These are phyloP conservation scores for Drosophila trapezifrons DNA, from an alignment of 1,140 invertebrate genomes.

Conservation along the genomic window DNA sequence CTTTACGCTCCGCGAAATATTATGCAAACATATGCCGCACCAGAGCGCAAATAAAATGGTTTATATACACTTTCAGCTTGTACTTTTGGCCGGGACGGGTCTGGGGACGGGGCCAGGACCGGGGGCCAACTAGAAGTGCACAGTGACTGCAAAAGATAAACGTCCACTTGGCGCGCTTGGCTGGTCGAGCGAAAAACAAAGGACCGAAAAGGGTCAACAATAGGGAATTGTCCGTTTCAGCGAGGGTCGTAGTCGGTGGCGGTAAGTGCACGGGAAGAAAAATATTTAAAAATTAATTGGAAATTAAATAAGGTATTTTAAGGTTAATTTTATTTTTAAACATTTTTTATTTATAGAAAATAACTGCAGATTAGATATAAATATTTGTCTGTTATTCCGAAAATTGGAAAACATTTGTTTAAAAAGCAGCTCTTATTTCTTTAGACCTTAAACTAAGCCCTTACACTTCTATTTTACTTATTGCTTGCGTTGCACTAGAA, in stretches of 20 bases:
- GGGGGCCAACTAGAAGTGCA: slow-evolving; percentile 44
- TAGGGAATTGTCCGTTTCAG: slow-evolving; percentile 51
- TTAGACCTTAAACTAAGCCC: too few species aligned
- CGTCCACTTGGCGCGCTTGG: slow-evolving; percentile 77
- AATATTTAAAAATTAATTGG: too few species aligned
- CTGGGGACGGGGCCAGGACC: not conserved
- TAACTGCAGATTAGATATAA: too few species aligned
- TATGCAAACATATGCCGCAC: slow-evolving; percentile 78
- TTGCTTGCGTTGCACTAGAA: too few species aligned
- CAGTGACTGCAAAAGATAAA: slow-evolving; percentile 82
- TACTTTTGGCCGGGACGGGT: slow-evolving; percentile 31
- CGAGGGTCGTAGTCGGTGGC: slow-evolving; percentile 3
- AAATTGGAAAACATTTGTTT: too few species aligned
- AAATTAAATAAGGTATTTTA: too few species aligned
- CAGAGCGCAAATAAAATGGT: slow-evolving; percentile 74
- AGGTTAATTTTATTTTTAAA: not conserved
- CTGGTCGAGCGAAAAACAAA: slow-evolving; percentile 72
- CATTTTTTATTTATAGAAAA: too few species aligned
- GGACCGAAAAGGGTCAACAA: slow-evolving; percentile 76
- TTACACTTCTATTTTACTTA: too few species aligned
- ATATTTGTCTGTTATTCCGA: too few species aligned
- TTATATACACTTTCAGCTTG: slow-evolving; percentile 49
- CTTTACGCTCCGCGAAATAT: slow-evolving; percentile 60
- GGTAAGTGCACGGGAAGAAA: not conserved
- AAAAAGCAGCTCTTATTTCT: too few species aligned